These are phyloP conservation scores for Gonioctena quinquepunctata DNA, from an alignment of 1,140 invertebrate species.

Conservation along the genomic window DNA sequence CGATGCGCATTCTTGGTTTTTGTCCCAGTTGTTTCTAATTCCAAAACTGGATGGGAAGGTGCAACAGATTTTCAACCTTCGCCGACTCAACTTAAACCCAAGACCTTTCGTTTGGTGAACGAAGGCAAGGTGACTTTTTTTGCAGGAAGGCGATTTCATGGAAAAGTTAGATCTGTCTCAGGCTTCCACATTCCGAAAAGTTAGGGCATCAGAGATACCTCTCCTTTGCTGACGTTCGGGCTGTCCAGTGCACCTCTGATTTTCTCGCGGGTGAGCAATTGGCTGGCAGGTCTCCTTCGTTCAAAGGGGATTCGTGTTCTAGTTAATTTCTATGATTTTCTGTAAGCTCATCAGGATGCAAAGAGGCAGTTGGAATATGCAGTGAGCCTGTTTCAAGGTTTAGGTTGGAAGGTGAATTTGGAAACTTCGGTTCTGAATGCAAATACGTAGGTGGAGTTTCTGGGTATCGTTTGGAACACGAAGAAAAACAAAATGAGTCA, in stretches of 20 bases:
- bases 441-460: too few species aligned
- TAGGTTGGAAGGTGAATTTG: too few species aligned
- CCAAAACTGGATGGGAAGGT: background rate
- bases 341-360: slow-evolving; percentile 21
- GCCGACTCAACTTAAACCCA: background rate
- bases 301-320: slow-evolving; percentile 32
- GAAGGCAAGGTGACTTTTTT: background rate
- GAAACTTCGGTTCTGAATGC: too few species aligned
- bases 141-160: slow-evolving; percentile 12
- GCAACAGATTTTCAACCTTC: slow-evolving; percentile 14
- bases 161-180: slow-evolving; percentile 14
- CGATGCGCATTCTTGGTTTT: background rate
- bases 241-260: slow-evolving; percentile 34
- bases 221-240: slow-evolving; percentile 40
- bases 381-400: too few species aligned
- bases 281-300: slow-evolving; percentile 34
- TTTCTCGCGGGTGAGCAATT: slow-evolving; percentile 43
- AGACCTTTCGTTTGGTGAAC: slow-evolving; percentile 27
- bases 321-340: slow-evolving; percentile 38
- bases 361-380: too few species aligned
- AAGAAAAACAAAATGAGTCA: too few species aligned
- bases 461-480: too few species aligned
- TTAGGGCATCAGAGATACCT: slow-evolving; percentile 32
- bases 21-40: slow-evolving; percentile 18
- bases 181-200: slow-evolving; percentile 18